Evolutionary conservation across 1,140 invertebrate species (phyloP).

Genomic region (Drosophila pachea): DNA sequence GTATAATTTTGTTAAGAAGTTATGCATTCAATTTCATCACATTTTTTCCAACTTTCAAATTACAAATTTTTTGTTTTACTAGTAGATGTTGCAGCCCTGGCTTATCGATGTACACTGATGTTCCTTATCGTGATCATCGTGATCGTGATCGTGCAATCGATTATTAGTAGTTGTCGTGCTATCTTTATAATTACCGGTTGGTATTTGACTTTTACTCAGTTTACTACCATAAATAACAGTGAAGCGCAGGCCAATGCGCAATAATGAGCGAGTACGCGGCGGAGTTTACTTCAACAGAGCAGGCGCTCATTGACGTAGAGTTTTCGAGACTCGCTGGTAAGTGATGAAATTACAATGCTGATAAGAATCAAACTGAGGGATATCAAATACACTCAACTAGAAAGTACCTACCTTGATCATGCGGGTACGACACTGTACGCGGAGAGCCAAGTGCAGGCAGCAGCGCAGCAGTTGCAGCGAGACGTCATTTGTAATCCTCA

Average conservation of each 20-base stretch:
- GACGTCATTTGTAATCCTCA: constrained; percentile 95
- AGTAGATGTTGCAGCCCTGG: too few species aligned
- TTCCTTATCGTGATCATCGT: neutral
- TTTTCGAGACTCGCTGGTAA: constrained; percentile 80
- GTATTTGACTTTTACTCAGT: neutral
- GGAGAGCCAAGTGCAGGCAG: constrained; percentile 84
- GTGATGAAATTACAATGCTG: constrained; percentile 47
- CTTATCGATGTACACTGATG: neutral
- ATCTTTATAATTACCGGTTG: constrained; percentile 31
- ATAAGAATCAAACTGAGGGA: constrained; percentile 29
- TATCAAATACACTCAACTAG: constrained; percentile 77
- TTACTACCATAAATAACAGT: constrained; percentile 36
- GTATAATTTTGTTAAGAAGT: too few species aligned
- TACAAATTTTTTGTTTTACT: too few species aligned
- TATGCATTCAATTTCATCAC: too few species aligned
- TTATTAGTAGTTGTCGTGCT: neutral
- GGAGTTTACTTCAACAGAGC: constrained; percentile 76
- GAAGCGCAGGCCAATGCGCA: constrained; percentile 17
- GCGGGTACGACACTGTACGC: constrained; percentile 92
- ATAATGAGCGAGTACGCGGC: constrained; percentile 38
- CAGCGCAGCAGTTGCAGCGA: constrained; percentile 83
- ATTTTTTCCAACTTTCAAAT: too few species aligned
- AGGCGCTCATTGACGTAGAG: constrained; percentile 79
- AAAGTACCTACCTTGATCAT: constrained; percentile 92
- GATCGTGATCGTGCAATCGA: constrained; percentile 1